phyloP scores from a whole-genome alignment of 2,797 vertebrate genomes.

The Cyprinodon diabolis region DNA sequence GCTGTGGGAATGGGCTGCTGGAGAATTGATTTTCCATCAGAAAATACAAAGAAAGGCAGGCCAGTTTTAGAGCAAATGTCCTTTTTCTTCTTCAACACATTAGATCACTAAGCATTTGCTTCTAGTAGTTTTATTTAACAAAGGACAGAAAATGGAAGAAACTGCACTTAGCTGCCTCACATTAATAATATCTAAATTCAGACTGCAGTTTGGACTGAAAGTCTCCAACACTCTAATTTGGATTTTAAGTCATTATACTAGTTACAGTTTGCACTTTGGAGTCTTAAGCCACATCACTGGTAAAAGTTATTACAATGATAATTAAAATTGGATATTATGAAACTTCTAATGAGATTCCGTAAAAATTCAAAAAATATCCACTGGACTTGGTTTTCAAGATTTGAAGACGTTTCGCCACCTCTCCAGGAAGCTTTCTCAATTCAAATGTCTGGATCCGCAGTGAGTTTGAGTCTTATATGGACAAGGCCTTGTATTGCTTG shows the following conservation, averaged over 20 bases:
- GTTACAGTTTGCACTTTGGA: background rate
- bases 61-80: background rate
- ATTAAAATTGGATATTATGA: background rate
- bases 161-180: constrained; percentile 7
- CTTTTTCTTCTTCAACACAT: background rate
- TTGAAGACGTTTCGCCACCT: too few species aligned
- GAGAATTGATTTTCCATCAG: constrained; percentile 4
- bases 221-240: background rate
- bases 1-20: background rate
- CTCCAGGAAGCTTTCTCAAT: too few species aligned
- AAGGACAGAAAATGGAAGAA: background rate
- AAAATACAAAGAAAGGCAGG: constrained; percentile 1
- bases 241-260: background rate
- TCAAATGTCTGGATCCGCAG: too few species aligned
- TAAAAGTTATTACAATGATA: background rate
- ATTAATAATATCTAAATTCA: constrained; percentile 3
- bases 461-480: too few species aligned
- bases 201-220: constrained; percentile 6
- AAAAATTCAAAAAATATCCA: too few species aligned
- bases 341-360: background rate
- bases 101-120: constrained; percentile 25
- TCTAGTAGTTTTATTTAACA: constrained; percentile 8
- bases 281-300: background rate
- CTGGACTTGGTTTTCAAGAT: too few species aligned
- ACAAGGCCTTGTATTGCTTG: too few species aligned